Conservation (phyloP, 1,140 invertebrate genomes). For the Lucilia cuprina region DNA sequence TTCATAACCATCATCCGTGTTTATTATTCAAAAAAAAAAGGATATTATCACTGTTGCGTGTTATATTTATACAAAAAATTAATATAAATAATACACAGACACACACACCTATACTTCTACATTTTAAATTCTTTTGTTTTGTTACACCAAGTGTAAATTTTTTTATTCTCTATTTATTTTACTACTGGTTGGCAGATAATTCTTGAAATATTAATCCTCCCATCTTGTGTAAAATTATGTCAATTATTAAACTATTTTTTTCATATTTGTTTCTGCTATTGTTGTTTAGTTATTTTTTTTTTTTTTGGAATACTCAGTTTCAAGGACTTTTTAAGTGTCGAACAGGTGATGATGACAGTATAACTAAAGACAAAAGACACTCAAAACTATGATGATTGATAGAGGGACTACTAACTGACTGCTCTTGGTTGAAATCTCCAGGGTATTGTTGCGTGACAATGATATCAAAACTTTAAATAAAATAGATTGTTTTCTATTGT, state of each 20-base stretch:
- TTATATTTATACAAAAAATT: not conserved
- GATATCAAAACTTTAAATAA: no score
- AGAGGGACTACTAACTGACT: no score
- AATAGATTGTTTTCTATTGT: no score
- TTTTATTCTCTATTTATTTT: not conserved
- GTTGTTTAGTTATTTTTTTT: no score
- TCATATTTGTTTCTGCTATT: not conserved
- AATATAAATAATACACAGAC: not conserved
- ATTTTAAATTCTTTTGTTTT: not conserved
- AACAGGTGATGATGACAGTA: no score
- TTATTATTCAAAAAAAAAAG: not conserved
- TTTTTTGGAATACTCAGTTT: no score
- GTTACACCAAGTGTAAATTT: not conserved
- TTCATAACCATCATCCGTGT: not conserved
- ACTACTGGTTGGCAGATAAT: not conserved
- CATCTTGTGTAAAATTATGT: conserved; percentile 4
- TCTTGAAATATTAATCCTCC: not conserved
- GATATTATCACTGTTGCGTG: not conserved
- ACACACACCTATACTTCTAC: not conserved
- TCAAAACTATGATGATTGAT: no score
- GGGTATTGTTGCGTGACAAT: no score
- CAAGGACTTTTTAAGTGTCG: no score
- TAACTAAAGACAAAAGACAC: no score
- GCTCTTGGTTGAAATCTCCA: no score
- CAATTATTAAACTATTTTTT: not conserved